Evolutionary conservation across 2,113 vertebrate species (phyloP), one percentile per base, ranked within the genome.

Genomic region (Etheostoma spectabile): DNA sequence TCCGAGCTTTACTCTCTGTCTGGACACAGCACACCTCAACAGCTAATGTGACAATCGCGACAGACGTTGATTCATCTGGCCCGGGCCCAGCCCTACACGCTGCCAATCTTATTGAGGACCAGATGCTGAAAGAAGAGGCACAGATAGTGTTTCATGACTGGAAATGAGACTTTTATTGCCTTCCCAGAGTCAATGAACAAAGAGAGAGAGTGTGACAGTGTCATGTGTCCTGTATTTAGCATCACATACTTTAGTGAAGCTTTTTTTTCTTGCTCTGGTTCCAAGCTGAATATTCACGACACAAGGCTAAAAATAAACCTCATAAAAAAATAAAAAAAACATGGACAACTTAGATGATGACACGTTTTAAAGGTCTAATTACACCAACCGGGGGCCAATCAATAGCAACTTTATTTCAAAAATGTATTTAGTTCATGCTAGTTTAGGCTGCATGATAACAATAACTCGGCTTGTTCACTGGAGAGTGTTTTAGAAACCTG

Each of bases 121-220:
- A 73, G 77, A 79, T 82, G 74, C 71, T 79, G 67, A 62, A 61
- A 59, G 67, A 80, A 30, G 83, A 78, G 75, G 68, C 66, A 16
- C 70, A 21, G 67, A 55, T 70, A 27, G 51, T 71, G 55, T 59
- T 66, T 74, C 48, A 8, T 75, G 74, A 74, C 82, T 84, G 83
- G 80, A 91, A 86, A 89, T 78, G 57, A 81, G 84, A 27, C 76
- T 79, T 88, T 79, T 55, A 82, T 27, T 86, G 72, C 87, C 76
- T 42, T 81, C 52, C 8, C 35, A 42, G 55, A 77, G 52, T 82
- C 51, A 49, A 8, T 33, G 48, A 79, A 82, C 62, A 85, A 77
- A 86, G 45, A 27, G 18, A 27, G 18, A 24, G 45, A 63, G 61
- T 0, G 13, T 5, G 65, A 46, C 73, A 48, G 57, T 38, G 63